Base-by-base conservation (phyloP, 2,113 vertebrate genomes). In the Ptilonorhynchus violaceus region DNA sequence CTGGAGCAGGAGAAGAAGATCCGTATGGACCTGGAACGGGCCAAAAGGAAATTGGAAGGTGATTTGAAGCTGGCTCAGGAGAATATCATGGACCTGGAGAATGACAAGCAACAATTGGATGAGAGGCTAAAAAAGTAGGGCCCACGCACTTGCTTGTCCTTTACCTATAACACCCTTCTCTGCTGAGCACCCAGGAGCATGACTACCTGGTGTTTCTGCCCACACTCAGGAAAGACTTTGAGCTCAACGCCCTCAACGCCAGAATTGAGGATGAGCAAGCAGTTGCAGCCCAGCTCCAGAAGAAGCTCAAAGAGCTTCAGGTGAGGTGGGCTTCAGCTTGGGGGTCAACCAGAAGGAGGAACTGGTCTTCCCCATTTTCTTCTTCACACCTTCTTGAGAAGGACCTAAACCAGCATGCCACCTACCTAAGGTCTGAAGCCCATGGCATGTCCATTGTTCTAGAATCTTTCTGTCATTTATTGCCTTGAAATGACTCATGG, bases 281-380 rank as follows among this genome's bases (percentile, higher is more conserved):
- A 3, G 72, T 99, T 73, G 96, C 96, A 17, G 95, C 96, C 56
- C 99, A 99, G 96, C 98, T 99, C 37, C 99, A 99, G 93, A 99
- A 99, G 96, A 99, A 99, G 96, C 97, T 99, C 78, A 99, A 99
- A 92, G 99, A 99, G 91, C 96, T 99, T 58, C 99, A 99, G 98
- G 99, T 99, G 84, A 94, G 66, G 10, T 42, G 56, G 88, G 19
- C 64, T 77, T 77, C 49, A 77, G 41, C 7, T 49, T 76, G 25
- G 31, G 35, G 18, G 5, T 60, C 31, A 77, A 35, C 10, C 12
- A 77, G 31, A 62, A 77, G 22, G 23, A 77, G 18, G 27, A 70
- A 56, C 35, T 56, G 3, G 49, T 56, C 42, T 6, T 90, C 19
- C 27, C 9, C 35, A 63, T 70, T 70, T 42, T 28, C 10, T 72